phyloP scores from a whole-genome alignment of 2,113 vertebrate species.

The Formicarius rufipectus region DNA sequence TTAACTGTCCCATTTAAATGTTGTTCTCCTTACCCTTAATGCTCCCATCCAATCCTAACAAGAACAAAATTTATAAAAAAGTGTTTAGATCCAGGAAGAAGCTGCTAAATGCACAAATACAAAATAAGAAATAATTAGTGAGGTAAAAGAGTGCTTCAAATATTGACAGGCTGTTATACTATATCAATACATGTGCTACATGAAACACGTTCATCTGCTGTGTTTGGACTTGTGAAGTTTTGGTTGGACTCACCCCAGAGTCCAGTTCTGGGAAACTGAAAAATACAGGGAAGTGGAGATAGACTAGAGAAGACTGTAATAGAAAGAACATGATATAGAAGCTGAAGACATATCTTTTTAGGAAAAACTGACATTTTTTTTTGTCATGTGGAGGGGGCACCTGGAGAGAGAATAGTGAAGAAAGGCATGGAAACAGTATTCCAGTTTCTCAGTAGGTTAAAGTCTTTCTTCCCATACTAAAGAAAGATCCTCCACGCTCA shows the following conservation, averaged over 20 bases:
- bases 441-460: not conserved
- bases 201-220: not conserved
- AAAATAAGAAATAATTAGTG: not conserved
- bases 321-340: not conserved
- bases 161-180: not conserved
- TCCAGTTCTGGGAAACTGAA: not conserved
- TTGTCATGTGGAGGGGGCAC: not conserved
- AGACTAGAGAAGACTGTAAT: not conserved
- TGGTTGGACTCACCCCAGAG: accelerated
- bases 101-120: not conserved
- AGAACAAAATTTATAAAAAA: not conserved
- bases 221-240: not conserved
- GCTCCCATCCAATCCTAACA: not conserved
- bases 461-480: not conserved
- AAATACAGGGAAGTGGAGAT: not conserved
- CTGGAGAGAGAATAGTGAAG: not conserved
- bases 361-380: not conserved
- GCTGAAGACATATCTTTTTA: not conserved
- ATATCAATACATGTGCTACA: accelerated
- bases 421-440: not conserved
- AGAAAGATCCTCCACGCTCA: not conserved
- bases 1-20: not conserved
- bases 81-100: not conserved
- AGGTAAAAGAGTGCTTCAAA: not conserved
- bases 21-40: not conserved